A percentile compares a stretch with the other conserved stretches of the same genome.
These are phyloP conservation scores for Grammomys surdaster DNA, from an alignment of 2,113 vertebrate genomes.

Conservation along the genomic window DNA sequence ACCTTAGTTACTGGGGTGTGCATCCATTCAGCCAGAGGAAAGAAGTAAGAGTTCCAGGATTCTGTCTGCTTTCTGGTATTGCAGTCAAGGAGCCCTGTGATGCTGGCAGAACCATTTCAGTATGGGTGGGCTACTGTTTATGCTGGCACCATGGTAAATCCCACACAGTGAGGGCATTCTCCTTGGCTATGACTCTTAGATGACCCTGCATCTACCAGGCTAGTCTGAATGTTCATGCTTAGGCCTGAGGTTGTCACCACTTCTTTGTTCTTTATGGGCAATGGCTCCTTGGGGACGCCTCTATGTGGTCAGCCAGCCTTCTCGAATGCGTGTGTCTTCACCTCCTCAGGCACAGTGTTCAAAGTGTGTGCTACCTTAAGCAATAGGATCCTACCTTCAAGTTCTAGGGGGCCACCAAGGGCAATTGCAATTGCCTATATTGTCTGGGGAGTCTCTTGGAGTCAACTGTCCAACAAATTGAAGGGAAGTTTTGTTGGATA, in stretches of 20 bases:
- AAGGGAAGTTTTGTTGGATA: neutral
- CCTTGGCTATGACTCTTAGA: slow-evolving; percentile 66
- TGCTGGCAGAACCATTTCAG: fast-evolving
- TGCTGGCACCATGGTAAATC: slow-evolving; percentile 70
- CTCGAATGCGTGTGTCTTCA: slow-evolving; percentile 31
- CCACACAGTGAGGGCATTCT: slow-evolving; percentile 75
- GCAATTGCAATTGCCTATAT: neutral
- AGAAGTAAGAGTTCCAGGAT: neutral
- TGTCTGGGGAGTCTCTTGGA: neutral
- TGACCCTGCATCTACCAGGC: slow-evolving; percentile 59
- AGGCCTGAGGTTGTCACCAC: slow-evolving; percentile 69
- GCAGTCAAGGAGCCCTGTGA: fast-evolving
- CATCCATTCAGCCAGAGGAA: neutral
- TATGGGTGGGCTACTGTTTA: neutral
- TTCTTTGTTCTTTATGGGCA: slow-evolving; percentile 79
- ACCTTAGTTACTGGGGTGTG: neutral
- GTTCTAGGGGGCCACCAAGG: neutral
- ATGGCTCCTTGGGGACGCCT: slow-evolving; percentile 68
- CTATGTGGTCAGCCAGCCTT: slow-evolving; percentile 62
- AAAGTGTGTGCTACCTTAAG: neutral
- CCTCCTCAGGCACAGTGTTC: neutral
- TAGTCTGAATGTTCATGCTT: slow-evolving; percentile 74
- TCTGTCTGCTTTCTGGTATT: neutral
- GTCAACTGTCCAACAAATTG: neutral
- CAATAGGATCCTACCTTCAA: neutral